These are phyloP conservation scores for Dreissena polymorpha DNA, from an alignment of 1,140 invertebrate species.

Conservation along the genomic window DNA sequence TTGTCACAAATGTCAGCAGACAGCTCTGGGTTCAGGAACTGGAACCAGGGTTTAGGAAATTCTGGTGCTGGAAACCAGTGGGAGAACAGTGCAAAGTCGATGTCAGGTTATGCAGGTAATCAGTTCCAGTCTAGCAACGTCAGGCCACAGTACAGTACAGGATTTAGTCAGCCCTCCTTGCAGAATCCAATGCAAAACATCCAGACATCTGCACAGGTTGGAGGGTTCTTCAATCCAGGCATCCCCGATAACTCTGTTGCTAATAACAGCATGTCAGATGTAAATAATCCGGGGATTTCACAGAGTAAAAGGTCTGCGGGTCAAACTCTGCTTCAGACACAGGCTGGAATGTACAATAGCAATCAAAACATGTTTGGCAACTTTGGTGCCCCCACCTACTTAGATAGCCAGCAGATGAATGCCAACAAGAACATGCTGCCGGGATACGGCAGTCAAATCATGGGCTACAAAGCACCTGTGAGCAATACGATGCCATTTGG, in stretches of 20 bases:
- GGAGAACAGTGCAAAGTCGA: neutral
- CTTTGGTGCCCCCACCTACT: neutral
- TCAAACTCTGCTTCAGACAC: neutral
- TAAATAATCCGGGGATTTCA: neutral
- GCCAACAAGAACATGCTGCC: neutral
- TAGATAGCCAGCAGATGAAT: neutral
- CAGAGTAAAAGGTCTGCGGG: neutral
- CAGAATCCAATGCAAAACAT: too few relatives aligned
- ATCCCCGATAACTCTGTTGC: neutral
- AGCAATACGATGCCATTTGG: neutral
- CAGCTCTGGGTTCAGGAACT: too few relatives aligned
- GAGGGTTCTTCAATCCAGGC: neutral
- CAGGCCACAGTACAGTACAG: neutral
- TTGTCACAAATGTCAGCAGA: slow-evolving; percentile 24
- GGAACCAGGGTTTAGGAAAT: too few relatives aligned
- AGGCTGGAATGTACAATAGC: neutral
- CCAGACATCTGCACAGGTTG: neutral
- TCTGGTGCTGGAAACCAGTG: too few relatives aligned
- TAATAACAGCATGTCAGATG: neutral
- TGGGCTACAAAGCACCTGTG: neutral
- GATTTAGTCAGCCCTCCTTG: too few relatives aligned
- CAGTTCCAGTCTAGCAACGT: neutral
- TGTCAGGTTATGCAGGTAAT: neutral
- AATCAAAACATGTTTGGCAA: neutral
- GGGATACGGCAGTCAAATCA: neutral